Percentiles rank a stretch among this genome's conserved stretches.
Conservation (phyloP, 92 coral and sea anemone genomes). For the Umimayanthus chanpuru region DNA sequence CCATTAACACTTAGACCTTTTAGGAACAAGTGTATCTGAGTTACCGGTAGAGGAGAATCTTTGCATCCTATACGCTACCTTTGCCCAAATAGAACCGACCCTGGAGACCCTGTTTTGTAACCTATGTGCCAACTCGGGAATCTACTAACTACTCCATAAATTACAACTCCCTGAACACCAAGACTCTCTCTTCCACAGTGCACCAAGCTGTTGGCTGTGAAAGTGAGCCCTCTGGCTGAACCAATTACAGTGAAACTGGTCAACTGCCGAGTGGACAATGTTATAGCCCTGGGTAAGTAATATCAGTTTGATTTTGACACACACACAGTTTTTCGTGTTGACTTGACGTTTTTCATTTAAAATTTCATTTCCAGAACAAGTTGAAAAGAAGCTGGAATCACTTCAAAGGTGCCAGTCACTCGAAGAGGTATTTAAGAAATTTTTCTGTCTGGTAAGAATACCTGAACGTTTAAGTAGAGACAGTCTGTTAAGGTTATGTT, state of each 20-base stretch:
- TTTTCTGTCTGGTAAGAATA: not conserved
- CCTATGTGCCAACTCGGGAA: not conserved
- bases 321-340: not conserved
- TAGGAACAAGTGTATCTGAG: too few relatives aligned
- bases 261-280: conserved; percentile 92
- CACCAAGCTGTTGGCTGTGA: conserved; percentile 78
- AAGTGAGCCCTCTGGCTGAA: conserved; percentile 82
- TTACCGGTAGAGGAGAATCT: too few relatives aligned
- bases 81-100: too few relatives aligned
- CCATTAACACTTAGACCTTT: too few relatives aligned
- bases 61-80: too few relatives aligned
- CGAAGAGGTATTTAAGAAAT: conserved; percentile 78
- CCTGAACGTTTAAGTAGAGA: not conserved
- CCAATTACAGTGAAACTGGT: conserved; percentile 91
- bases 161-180: not conserved
- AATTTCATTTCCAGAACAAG: conserved; percentile 63
- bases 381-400: conserved; percentile 94
- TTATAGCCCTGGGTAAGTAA: conserved; percentile 79
- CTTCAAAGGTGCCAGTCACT: conserved; percentile 95
- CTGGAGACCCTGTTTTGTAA: not conserved
- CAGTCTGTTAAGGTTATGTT: not conserved
- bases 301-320: not conserved
- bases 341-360: not conserved
- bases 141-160: not conserved
- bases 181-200: conserved; percentile 53